Percentiles rank a stretch among this genome's conserved stretches.
Evolutionary conservation across 2,888 invertebrate species (phyloP).

Genomic region (Lapara coniferarum): DNA sequence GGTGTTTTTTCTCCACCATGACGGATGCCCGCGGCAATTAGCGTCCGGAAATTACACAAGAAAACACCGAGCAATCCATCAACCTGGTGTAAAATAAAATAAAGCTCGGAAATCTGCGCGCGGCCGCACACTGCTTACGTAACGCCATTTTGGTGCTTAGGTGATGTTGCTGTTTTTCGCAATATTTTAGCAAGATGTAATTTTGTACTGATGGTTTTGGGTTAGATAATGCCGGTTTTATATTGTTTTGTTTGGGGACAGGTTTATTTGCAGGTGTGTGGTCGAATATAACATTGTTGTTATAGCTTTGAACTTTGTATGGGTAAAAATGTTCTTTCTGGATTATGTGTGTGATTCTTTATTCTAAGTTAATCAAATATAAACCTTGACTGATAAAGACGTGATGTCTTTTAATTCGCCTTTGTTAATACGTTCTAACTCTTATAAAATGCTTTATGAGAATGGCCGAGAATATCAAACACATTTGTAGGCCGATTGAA

Average conservation of each 20-base stretch:
- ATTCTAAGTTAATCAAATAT: too few relatives aligned
- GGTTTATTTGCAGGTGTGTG: not conserved
- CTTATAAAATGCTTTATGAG: too few relatives aligned
- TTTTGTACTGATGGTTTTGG: slow-evolving; percentile 32
- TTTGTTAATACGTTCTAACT: too few relatives aligned
- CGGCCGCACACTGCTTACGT: slow-evolving; percentile 58
- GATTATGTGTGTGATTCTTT: too few relatives aligned
- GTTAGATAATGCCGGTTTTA: slow-evolving; percentile 28
- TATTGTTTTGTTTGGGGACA: not conserved
- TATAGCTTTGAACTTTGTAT: too few relatives aligned
- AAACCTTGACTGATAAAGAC: too few relatives aligned
- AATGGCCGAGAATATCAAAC: too few relatives aligned
- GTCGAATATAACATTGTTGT: too few relatives aligned
- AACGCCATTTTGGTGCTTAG: slow-evolving; percentile 58
- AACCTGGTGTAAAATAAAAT: slow-evolving; percentile 75
- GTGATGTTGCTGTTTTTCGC: slow-evolving; percentile 55
- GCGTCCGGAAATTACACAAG: slow-evolving; percentile 81
- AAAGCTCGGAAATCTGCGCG: slow-evolving; percentile 74
- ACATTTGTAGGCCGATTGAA: too few relatives aligned
- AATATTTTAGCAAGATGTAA: slow-evolving; percentile 33
- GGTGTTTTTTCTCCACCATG: slow-evolving; percentile 70
- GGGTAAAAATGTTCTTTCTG: too few relatives aligned
- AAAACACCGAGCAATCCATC: slow-evolving; percentile 79
- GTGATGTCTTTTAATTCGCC: too few relatives aligned
- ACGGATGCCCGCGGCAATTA: slow-evolving; percentile 80